Evolutionary conservation across 2,888 invertebrate species (phyloP).

Genomic region (Heliconius charithonia): DNA sequence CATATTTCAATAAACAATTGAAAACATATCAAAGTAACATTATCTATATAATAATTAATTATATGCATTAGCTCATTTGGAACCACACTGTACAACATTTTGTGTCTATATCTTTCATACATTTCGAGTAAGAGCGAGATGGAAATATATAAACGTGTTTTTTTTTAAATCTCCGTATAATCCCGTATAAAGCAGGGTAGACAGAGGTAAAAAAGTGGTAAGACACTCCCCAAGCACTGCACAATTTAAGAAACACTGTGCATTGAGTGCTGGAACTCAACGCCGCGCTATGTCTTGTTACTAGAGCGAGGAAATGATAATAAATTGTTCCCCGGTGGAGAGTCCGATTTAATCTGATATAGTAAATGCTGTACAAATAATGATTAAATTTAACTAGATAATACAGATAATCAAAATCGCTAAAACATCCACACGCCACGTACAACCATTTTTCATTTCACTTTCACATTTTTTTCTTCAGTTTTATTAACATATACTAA

Average conservation of each 20-base stretch:
- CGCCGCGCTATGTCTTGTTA: too few relatives aligned
- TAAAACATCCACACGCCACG: constrained; percentile 49
- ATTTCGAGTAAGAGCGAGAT: background rate
- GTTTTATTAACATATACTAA: constrained; percentile 54
- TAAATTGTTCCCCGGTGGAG: too few relatives aligned
- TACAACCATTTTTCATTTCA: constrained; percentile 62
- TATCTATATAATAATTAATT: constrained; percentile 11
- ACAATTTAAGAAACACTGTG: too few relatives aligned
- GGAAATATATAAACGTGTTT: background rate
- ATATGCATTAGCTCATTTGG: constrained; percentile 4
- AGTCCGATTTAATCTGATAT: background rate
- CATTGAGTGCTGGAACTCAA: too few relatives aligned
- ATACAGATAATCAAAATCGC: constrained; percentile 18
- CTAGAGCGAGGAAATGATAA: too few relatives aligned
- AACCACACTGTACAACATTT: constrained; percentile 9
- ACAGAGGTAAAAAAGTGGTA: background rate
- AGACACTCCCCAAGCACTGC: too few relatives aligned
- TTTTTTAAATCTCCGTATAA: background rate
- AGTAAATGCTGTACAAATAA: constrained; percentile 10
- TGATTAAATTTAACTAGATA: constrained; percentile 23
- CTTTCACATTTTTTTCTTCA: constrained; percentile 56
- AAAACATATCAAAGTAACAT: constrained; percentile 19
- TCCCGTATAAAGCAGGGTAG: background rate
- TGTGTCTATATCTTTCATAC: background rate
- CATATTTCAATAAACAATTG: constrained; percentile 1